Conservation (phyloP, 1,140 invertebrate species). For the Thalassaphorura encarpata region DNA sequence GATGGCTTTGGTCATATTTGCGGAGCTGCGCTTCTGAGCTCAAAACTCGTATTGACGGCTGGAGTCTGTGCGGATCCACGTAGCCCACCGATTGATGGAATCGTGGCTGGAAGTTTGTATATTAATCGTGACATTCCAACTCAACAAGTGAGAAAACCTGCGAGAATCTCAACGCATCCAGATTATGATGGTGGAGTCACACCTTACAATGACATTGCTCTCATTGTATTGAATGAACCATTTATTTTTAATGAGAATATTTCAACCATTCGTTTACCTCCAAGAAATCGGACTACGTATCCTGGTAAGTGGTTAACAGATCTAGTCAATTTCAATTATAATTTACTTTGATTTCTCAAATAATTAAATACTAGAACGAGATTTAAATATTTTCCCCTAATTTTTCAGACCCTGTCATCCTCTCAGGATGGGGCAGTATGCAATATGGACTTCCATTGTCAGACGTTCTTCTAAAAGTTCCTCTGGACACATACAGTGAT, state of each 20-base stretch:
- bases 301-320: neutral
- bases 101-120: conserved; percentile 33
- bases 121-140: neutral
- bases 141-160: conserved; percentile 2
- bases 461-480: conserved; percentile 10
- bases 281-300: conserved; percentile 2
- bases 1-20: conserved; percentile 43
- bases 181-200: conserved; percentile 1
- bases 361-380: neutral
- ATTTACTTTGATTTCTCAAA: too few species aligned
- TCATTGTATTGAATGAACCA: conserved; percentile 11
- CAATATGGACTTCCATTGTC: conserved; percentile 15
- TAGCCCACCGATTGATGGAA: conserved; percentile 26
- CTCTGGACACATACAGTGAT: conserved; percentile 17
- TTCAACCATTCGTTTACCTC: conserved; percentile 8
- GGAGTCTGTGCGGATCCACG: conserved; percentile 49
- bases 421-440: conserved; percentile 7
- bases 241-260: conserved; percentile 15
- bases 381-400: neutral
- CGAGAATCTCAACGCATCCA: conserved; percentile 1
- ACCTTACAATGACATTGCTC: conserved; percentile 12
- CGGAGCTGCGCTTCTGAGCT: conserved; percentile 51
- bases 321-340: too few species aligned
- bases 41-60: conserved; percentile 49
- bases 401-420: conserved; percentile 10